Base-by-base conservation (phyloP, 2,797 vertebrate genomes). In the Sarcoramphus papa region DNA sequence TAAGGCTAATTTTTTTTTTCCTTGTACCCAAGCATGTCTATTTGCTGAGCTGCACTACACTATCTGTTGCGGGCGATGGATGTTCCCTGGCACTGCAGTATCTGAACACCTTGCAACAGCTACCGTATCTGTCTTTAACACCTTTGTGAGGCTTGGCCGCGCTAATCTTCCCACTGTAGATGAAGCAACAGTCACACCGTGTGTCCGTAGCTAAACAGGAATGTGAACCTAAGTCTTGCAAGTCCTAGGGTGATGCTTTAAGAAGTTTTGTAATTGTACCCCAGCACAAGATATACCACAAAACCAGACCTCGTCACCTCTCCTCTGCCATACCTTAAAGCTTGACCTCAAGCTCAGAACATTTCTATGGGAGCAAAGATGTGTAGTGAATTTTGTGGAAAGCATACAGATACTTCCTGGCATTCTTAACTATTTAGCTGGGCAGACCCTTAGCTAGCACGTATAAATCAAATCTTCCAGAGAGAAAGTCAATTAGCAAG, bases 121-220 rank as follows among this genome's bases (percentile, higher is more conserved):
- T 45, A 13, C 73, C 0, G 0, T 47, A 9, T 19, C 40, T 72
- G 24, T 24, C 72, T 72, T 18, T 30, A 80, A 17, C 37, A 21
- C 17, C 48, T 85, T n/a, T 31, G 37, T 62, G 64, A 85, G 85
- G 68, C 82, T 70, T n/a, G 53, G 31, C 73, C n/a, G 5, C 51
- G 1, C 79, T 76, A 5, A 91, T 84, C 51, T 54, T 24, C 72
- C 33, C 41, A 0, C 57, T 78, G 50, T 33, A 78, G 77, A 8
- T 64, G 54, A 37, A 72, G 75, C 65, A 85, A n/a, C 65, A 56
- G 25, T 63, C 8, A 0, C 47, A 5, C 33, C 28, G 0, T 9
- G 56, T 69, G 41, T 74, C 96, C 43, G 0, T 90, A 51, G 63
- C 90, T 79, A 96, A 96, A 75, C 54, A 85, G 95, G 90, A 96